phyloP scores from a whole-genome alignment of 2,888 invertebrate genomes.

The Chalcosyrphus nemorum region DNA sequence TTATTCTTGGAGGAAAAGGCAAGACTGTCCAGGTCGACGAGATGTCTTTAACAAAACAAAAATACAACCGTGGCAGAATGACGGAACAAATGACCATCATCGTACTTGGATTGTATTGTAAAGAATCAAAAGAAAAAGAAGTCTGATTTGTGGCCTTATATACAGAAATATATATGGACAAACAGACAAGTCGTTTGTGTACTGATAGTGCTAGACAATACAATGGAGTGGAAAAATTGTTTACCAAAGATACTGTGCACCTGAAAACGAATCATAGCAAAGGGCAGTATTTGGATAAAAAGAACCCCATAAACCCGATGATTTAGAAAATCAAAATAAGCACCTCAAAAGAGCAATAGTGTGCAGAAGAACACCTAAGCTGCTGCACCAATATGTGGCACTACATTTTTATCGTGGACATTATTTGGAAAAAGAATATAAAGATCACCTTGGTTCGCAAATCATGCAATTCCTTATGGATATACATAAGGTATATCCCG shows the following conservation, averaged over 20 bases:
- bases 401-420: no score
- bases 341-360: not conserved
- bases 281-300: no score
- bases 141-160: not conserved
- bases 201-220: not conserved
- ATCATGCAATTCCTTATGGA: no score
- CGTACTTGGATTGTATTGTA: not conserved
- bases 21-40: constrained; percentile 76
- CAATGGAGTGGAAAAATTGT: not conserved
- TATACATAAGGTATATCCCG: no score
- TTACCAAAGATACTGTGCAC: not conserved
- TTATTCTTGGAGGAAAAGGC: constrained; percentile 1
- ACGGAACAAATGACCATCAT: not conserved
- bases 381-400: no score
- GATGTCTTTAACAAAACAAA: constrained; percentile 2
- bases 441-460: no score
- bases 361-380: not conserved
- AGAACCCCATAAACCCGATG: not conserved
- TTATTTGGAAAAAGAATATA: no score
- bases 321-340: not conserved
- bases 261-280: not conserved
- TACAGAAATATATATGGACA: not conserved
- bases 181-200: not conserved
- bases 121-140: not conserved
- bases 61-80: not conserved